A percentile compares a stretch with the other conserved stretches of the same genome.
Conservation (phyloP, 23 tunicate species). For the Halocynthia roretzi region DNA sequence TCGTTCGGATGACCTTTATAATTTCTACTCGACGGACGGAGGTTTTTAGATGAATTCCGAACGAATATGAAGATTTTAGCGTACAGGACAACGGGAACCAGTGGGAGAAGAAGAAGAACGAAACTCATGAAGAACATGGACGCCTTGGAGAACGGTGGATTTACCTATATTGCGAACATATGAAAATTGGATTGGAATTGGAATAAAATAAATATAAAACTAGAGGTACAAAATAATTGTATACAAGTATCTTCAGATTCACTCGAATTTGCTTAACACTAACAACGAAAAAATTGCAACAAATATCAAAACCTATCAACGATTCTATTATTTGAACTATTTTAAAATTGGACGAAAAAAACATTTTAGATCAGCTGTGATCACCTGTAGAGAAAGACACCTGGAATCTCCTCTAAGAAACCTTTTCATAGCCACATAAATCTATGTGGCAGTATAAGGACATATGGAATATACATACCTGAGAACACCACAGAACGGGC, state of each 20-base stretch:
- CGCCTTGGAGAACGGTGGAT: conserved; percentile 79
- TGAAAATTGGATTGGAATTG: background rate
- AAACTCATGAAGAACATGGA: conserved; percentile 71
- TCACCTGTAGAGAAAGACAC: no score
- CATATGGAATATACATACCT: conserved; percentile 24
- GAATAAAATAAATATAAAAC: background rate
- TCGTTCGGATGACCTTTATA: no score
- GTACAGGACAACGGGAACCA: conserved; percentile 62
- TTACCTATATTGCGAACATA: conserved; percentile 22
- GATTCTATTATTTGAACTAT: no score
- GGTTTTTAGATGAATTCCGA: conserved; percentile 43
- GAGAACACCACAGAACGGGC: conserved; percentile 52
- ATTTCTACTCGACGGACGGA: background rate
- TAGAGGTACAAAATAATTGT: background rate
- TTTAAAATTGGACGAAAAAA: no score
- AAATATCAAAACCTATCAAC: background rate
- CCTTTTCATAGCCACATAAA: no score
- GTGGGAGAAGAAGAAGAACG: conserved; percentile 54
- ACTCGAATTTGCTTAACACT: background rate
- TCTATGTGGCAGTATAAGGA: no score
- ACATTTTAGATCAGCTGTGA: no score
- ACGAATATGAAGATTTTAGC: conserved; percentile 44
- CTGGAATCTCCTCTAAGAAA: no score
- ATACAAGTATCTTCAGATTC: background rate
- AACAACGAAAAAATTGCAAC: background rate